Conservation (phyloP, 2,888 invertebrate species). For the Lasioglossum calceatum region DNA sequence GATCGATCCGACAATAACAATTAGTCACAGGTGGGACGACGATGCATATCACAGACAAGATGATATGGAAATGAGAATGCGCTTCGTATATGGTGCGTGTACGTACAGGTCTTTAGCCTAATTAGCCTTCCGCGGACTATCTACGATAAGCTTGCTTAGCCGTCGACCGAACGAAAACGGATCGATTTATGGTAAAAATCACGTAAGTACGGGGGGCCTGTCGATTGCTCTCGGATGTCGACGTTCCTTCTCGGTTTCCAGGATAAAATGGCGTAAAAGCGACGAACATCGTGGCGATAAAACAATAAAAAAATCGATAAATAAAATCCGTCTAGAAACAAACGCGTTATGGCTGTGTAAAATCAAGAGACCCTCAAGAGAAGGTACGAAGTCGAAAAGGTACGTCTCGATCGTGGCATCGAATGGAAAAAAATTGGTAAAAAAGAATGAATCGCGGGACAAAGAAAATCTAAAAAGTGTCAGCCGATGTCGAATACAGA, state of each 20-base stretch:
- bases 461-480: conserved; percentile 33
- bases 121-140: conserved; percentile 48
- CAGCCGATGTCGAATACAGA: conserved; percentile 35
- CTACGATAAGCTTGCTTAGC: conserved; percentile 68
- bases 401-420: conserved; percentile 20
- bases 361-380: neutral
- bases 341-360: neutral
- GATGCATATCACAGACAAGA: conserved; percentile 79
- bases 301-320: neutral
- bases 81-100: conserved; percentile 40
- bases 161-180: conserved; percentile 50
- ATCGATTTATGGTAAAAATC: conserved; percentile 52
- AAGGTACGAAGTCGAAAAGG: conserved; percentile 14
- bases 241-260: neutral
- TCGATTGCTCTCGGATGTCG: neutral
- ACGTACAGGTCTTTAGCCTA: conserved; percentile 17
- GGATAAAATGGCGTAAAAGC: neutral
- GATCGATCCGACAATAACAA: conserved; percentile 44
- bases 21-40: conserved; percentile 51
- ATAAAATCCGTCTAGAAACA: neutral
- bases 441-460: neutral
- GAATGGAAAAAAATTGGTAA: neutral
- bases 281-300: neutral
- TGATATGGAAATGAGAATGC: conserved; percentile 70
- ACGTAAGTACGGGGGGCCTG: conserved; percentile 56